These are phyloP conservation scores for Bubo scandiacus DNA, from an alignment of 2,113 vertebrate genomes.

Conservation along the genomic window DNA sequence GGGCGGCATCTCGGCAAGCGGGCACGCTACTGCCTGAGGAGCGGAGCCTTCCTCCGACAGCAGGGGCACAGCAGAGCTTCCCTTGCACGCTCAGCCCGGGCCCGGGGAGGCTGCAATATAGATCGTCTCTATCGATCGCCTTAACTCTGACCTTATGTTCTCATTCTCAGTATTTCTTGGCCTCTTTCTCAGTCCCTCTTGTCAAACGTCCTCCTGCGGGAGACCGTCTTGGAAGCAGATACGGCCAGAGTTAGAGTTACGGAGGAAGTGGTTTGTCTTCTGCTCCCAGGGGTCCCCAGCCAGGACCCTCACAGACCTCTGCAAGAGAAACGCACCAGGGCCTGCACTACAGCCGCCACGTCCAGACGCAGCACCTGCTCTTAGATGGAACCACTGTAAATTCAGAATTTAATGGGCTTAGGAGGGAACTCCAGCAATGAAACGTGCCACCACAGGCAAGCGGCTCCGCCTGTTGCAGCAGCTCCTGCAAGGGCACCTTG, in stretches of 20 bases:
- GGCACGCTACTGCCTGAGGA: neutral
- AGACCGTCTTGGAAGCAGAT: conserved; percentile 5
- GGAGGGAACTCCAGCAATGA: neutral
- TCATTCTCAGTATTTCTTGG: neutral
- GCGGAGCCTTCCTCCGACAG: neutral
- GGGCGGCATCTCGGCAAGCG: neutral
- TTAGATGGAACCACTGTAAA: neutral
- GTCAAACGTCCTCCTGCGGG: neutral
- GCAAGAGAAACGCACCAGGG: neutral
- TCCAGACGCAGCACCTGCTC: neutral
- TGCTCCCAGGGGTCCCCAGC: neutral
- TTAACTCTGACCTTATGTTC: neutral
- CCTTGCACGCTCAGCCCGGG: neutral
- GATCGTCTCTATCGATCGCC: neutral
- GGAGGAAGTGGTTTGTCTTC: neutral
- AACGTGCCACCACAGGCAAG: rapidly evolving
- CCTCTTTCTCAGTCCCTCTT: neutral
- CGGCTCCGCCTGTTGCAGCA: neutral
- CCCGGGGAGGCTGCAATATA: neutral
- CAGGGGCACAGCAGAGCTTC: neutral
- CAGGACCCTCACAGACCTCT: neutral
- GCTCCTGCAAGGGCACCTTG: neutral
- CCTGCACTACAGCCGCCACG: neutral
- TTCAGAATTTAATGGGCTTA: neutral
- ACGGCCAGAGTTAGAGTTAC: neutral